phyloP scores from a whole-genome alignment of 23 tunicate species.

The Halocynthia aurantium region DNA sequence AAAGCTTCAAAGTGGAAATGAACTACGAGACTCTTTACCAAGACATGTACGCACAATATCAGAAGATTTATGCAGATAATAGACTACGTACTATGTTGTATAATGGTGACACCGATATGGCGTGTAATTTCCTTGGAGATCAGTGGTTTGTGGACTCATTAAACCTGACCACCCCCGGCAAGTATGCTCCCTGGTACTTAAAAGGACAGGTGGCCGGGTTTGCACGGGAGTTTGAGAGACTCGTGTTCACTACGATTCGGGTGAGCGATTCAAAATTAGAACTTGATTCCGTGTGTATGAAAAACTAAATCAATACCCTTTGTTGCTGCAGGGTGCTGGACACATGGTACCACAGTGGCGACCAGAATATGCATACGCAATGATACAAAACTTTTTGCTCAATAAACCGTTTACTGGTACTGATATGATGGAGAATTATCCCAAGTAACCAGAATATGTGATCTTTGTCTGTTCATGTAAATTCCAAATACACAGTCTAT shows the following conservation, averaged over 20 bases:
- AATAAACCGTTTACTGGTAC: slow-evolving; percentile 30
- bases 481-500: too few species aligned
- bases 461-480: too few species aligned
- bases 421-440: too few species aligned
- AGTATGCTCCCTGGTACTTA: slow-evolving; percentile 68
- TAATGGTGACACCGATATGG: slow-evolving; percentile 93
- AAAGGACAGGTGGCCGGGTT: slow-evolving; percentile 80
- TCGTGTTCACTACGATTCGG: slow-evolving; percentile 69
- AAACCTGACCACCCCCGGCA: slow-evolving; percentile 9
- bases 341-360: slow-evolving; percentile 99
- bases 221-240: slow-evolving; percentile 24
- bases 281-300: background rate
- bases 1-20: slow-evolving; percentile 3
- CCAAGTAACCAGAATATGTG: too few species aligned
- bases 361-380: slow-evolving; percentile 60
- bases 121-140: slow-evolving; percentile 76
- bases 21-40: background rate
- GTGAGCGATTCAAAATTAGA: slow-evolving; percentile 27
- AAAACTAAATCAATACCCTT: background rate
- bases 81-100: slow-evolving; percentile 45
- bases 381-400: slow-evolving; percentile 79
- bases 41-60: slow-evolving; percentile 43
- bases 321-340: slow-evolving; percentile 82
- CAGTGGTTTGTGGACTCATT: slow-evolving; percentile 64
- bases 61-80: slow-evolving; percentile 19